Percentiles rank a stretch among this genome's conserved stretches.
phyloP scores from a whole-genome alignment of 2,888 invertebrate genomes.

The Andrena bucephala region DNA sequence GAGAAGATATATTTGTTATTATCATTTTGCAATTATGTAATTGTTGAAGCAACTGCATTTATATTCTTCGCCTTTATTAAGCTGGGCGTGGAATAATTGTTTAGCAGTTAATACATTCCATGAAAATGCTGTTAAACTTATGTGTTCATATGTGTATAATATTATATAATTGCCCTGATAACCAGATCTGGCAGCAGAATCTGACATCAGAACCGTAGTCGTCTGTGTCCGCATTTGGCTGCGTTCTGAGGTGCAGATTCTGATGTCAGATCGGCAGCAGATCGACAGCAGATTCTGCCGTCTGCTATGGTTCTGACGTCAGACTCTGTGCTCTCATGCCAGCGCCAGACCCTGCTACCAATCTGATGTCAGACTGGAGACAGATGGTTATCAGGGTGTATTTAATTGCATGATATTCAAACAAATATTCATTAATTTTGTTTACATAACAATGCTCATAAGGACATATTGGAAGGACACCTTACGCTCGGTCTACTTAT shows the following conservation, averaged over 20 bases:
- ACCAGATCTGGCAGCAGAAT: too few relatives aligned
- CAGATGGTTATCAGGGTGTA: too few relatives aligned
- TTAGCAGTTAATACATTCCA: constrained; percentile 49
- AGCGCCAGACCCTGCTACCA: too few relatives aligned
- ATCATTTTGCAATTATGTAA: not conserved
- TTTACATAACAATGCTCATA: not conserved
- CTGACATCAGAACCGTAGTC: too few relatives aligned
- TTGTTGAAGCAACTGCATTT: not conserved
- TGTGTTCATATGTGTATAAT: constrained; percentile 29
- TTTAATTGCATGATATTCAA: constrained; percentile 28
- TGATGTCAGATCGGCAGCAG: too few relatives aligned
- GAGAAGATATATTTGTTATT: constrained; percentile 2
- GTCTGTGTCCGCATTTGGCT: too few relatives aligned
- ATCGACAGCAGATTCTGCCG: too few relatives aligned
- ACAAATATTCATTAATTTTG: constrained; percentile 23
- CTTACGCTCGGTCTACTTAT: not conserved
- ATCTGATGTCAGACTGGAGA: too few relatives aligned
- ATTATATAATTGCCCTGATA: constrained; percentile 20
- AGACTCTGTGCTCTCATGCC: too few relatives aligned
- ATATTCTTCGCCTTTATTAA: not conserved
- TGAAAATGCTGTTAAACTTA: constrained; percentile 37
- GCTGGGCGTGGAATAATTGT: not conserved
- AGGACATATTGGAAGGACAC: not conserved
- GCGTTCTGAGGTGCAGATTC: too few relatives aligned
- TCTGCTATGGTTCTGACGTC: too few relatives aligned